Evolutionary conservation across 2,888 invertebrate species (phyloP), one percentile per base, ranked within the genome.

Genomic region (Dasysyrphus albostriatus): DNA sequence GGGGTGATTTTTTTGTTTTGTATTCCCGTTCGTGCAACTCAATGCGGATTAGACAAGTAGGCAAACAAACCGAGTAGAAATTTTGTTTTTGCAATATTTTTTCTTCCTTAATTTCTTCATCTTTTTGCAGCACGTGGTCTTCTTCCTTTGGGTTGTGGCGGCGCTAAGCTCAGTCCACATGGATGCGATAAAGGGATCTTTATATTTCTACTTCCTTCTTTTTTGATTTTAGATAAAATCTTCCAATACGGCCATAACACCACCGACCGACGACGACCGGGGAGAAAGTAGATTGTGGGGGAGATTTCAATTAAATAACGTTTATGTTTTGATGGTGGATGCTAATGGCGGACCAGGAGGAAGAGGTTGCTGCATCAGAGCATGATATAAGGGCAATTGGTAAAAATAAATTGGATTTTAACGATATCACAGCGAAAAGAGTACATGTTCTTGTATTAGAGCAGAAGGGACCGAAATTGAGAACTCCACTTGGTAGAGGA

Each of bases 391-490:
- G 77, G 85, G 85, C 77, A 87, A 87, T 87, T 87, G 77, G 85
- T 78, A 82, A 24, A 82, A 87, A 78, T 87, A 87, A 87, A 87
- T 87, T 87, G 82, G 81, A 87, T 87, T 87, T 87, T 85, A 85
- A 85, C 85, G 81, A 85, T 85, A 85, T 85, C 77, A 77, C 58
- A 74, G 61, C 39, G 19, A 74, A 69, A 73, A 74, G 61, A n/a
- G 29, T n/a, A 54, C 16, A 49, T 29, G 77, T 37, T 42, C 49
- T 3, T 75, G 49, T 70, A 29, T 42, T 49, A 47, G 39, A 16
- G 37, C 24, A 29, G 12, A 32, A 67, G 39, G 32, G 19, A 24
- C 34, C 51, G 61, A 63, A 70, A 69, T 72, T 58, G 49, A 65
- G 56, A 76, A 76, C 56, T 47, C 32, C 34, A 10, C 39, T 69